Conservation (phyloP, 2,888 invertebrate species). For the Netelia virgata region DNA sequence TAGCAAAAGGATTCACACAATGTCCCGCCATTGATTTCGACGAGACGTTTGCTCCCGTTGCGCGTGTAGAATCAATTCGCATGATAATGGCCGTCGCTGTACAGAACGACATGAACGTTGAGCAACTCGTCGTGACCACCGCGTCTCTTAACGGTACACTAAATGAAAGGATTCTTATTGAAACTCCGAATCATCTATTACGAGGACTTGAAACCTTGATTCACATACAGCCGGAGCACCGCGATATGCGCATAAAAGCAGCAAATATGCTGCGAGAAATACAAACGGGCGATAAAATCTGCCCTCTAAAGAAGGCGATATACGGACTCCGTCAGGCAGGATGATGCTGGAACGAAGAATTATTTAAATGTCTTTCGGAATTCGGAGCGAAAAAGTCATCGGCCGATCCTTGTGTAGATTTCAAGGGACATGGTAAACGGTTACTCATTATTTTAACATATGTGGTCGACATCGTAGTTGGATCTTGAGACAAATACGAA, state of each 20-base stretch:
- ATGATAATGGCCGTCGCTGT: slow-evolving; percentile 55
- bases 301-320: slow-evolving; percentile 56
- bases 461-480: slow-evolving; percentile 53
- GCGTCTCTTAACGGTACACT: slow-evolving; percentile 66
- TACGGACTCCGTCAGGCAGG: slow-evolving; percentile 65
- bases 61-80: slow-evolving; percentile 53
- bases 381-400: too few relatives aligned
- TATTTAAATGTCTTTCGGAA: too few relatives aligned
- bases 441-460: slow-evolving; percentile 64
- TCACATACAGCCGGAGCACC: too few relatives aligned
- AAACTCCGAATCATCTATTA: slow-evolving; percentile 43
- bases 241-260: slow-evolving; percentile 17
- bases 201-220: slow-evolving; percentile 22
- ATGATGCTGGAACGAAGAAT: slow-evolving; percentile 51
- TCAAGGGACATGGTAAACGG: too few relatives aligned
- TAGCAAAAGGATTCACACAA: slow-evolving; percentile 54
- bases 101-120: slow-evolving; percentile 48
- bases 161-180: slow-evolving; percentile 57
- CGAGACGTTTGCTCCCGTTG: background rate
- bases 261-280: slow-evolving; percentile 30
- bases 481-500: slow-evolving; percentile 4
- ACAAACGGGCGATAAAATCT: slow-evolving; percentile 52
- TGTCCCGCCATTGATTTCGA: slow-evolving; percentile 49
- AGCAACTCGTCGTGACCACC: slow-evolving; percentile 64
- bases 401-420: too few relatives aligned